phyloP scores from a whole-genome alignment of 2,797 vertebrate species.

The Halcyon leucocephala region DNA sequence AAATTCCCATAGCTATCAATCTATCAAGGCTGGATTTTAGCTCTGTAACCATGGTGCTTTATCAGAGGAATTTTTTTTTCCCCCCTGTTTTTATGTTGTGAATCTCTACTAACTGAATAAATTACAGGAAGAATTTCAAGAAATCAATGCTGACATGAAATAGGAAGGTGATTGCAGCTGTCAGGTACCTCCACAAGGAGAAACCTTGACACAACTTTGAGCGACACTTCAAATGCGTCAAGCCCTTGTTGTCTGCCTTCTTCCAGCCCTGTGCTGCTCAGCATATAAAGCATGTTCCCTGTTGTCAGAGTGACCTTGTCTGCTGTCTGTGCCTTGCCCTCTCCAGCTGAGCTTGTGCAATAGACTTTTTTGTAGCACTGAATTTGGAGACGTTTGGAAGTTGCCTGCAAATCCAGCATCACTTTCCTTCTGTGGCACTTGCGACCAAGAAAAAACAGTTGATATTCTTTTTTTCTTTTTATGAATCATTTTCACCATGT shows the following conservation, averaged over 20 bases:
- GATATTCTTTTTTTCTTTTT: neutral
- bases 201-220: slow-evolving; percentile 69
- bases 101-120: slow-evolving; percentile 38
- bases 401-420: slow-evolving; percentile 4
- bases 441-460: neutral
- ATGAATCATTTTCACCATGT: slow-evolving; percentile 23
- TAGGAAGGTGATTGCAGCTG: slow-evolving; percentile 54
- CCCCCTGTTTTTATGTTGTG: neutral
- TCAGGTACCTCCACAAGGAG: slow-evolving; percentile 60
- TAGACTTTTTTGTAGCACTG: neutral
- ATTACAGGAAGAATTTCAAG: slow-evolving; percentile 28
- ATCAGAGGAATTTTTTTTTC: neutral
- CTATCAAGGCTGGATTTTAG: neutral
- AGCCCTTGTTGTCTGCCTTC: slow-evolving; percentile 59
- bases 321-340: slow-evolving; percentile 68
- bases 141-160: slow-evolving; percentile 52
- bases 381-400: slow-evolving; percentile 2
- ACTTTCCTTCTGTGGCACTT: neutral
- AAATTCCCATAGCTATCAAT: neutral
- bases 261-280: slow-evolving; percentile 55
- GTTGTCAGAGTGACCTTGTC: slow-evolving; percentile 67
- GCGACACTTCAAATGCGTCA: slow-evolving; percentile 52
- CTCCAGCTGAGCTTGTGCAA: slow-evolving; percentile 58
- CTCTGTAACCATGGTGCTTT: neutral
- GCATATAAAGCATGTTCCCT: slow-evolving; percentile 63